Percentiles rank a stretch among this genome's conserved stretches.
These are phyloP conservation scores for Mizuhopecten yessoensis DNA, from an alignment of 1,140 invertebrate species.

Conservation along the genomic window DNA sequence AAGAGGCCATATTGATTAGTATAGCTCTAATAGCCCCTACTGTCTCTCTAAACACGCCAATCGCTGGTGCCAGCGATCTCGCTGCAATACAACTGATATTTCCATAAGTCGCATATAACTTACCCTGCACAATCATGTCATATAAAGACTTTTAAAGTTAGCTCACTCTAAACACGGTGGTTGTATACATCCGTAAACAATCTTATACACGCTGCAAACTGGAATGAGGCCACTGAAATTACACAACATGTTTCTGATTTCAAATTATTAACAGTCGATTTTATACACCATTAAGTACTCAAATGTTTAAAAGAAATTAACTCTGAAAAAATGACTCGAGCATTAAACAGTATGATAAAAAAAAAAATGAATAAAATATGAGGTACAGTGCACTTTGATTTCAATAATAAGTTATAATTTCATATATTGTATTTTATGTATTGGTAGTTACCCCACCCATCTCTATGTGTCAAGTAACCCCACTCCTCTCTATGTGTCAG, in stretches of 20 bases:
- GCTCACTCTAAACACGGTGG: neutral
- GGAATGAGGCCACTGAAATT: neutral
- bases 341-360: too few relatives aligned
- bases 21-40: neutral
- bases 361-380: too few relatives aligned
- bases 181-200: neutral
- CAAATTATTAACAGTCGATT: too few relatives aligned
- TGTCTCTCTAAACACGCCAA: neutral
- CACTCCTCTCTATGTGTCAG: too few relatives aligned
- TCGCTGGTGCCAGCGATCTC: neutral
- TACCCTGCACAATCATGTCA: neutral
- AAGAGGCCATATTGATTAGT: constrained; percentile 6
- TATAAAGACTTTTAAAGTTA: neutral
- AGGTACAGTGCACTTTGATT: too few relatives aligned
- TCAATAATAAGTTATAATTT: too few relatives aligned
- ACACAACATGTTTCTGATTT: neutral
- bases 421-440: too few relatives aligned
- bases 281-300: too few relatives aligned
- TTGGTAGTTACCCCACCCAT: too few relatives aligned
- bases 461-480: too few relatives aligned
- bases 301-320: too few relatives aligned
- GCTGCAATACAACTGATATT: neutral
- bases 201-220: neutral
- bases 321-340: too few relatives aligned
- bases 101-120: neutral